Evolutionary conservation across 2,888 invertebrate species (phyloP).

Genomic region (Drosophila anomalata): DNA sequence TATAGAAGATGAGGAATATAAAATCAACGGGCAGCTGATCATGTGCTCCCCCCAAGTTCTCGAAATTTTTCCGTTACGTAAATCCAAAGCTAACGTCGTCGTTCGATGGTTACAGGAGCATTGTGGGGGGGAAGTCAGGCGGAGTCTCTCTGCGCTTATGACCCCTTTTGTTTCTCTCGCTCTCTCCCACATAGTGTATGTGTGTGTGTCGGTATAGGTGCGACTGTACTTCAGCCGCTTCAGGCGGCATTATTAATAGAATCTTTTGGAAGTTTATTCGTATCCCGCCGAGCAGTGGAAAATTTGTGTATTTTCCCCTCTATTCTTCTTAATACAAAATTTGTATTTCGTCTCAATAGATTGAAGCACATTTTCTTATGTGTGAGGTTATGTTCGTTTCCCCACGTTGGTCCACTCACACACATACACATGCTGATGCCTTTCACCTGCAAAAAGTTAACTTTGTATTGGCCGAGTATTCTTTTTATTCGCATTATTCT

Average conservation of each 20-base stretch:
- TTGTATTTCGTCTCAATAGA: conserved; percentile 10
- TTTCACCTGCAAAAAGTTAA: conserved; percentile 65
- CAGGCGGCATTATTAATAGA: conserved; percentile 57
- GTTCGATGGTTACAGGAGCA: conserved; percentile 56
- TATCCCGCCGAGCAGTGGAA: conserved; percentile 17
- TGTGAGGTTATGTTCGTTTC: conserved; percentile 70
- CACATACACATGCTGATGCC: conserved; percentile 34
- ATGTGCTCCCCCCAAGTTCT: conserved; percentile 63
- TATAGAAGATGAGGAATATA: conserved; percentile 17
- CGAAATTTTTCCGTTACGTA: conserved; percentile 72
- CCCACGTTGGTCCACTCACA: conserved; percentile 44
- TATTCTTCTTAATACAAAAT: conserved; percentile 10
- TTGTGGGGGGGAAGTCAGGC: conserved; percentile 58
- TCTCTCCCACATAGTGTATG: conserved; percentile 1
- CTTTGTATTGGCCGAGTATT: conserved; percentile 61
- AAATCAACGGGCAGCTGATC: conserved; percentile 46
- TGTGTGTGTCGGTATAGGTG: conserved; percentile 52
- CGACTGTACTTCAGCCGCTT: conserved; percentile 74
- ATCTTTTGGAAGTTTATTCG: conserved; percentile 39
- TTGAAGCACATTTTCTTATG: conserved; percentile 67
- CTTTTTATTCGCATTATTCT: conserved; percentile 66
- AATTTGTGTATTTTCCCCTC: conserved; percentile 6
- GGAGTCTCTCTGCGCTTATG: conserved; percentile 49
- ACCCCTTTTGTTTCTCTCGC: conserved; percentile 69
- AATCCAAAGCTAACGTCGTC: conserved; percentile 75